phyloP scores from a whole-genome alignment of 2,113 vertebrate species.

The Oxyruncus cristatus region DNA sequence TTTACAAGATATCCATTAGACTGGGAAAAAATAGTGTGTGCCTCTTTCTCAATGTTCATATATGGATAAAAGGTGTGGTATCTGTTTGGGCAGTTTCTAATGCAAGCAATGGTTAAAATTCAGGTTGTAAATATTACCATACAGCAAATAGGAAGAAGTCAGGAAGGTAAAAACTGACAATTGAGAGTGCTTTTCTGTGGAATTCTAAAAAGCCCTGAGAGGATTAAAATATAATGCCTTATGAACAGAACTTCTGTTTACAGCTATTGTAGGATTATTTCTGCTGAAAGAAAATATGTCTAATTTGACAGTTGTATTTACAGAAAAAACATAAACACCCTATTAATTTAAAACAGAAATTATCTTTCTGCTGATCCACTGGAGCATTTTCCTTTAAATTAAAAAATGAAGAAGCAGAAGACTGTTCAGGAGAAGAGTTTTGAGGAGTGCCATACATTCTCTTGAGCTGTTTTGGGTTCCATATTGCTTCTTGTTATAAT shows the following conservation, averaged over 20 bases:
- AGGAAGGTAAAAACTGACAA: not conserved
- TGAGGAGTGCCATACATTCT: not conserved
- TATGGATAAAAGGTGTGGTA: not conserved
- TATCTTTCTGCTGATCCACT: not conserved
- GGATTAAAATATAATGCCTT: not conserved
- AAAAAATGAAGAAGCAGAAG: not conserved
- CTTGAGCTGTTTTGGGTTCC: not conserved
- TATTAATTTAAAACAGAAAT: not conserved
- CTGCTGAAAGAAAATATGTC: not conserved
- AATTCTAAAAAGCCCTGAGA: not conserved
- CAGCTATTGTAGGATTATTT: not conserved
- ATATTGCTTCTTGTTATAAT: not conserved
- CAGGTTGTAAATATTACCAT: not conserved
- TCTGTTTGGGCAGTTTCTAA: not conserved
- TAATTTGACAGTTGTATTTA: not conserved
- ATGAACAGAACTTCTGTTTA: not conserved
- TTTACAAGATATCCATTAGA: not conserved
- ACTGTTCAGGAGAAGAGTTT: not conserved
- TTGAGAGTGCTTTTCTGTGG: not conserved
- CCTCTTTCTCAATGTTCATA: not conserved
- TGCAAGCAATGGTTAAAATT: not conserved
- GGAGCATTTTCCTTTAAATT: not conserved
- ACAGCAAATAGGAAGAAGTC: not conserved
- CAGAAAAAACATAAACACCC: not conserved
- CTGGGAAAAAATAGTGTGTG: not conserved